Percentiles rank a stretch among this genome's conserved stretches.
phyloP scores from a whole-genome alignment of 2,797 vertebrate genomes.

The Danio aesculapii region DNA sequence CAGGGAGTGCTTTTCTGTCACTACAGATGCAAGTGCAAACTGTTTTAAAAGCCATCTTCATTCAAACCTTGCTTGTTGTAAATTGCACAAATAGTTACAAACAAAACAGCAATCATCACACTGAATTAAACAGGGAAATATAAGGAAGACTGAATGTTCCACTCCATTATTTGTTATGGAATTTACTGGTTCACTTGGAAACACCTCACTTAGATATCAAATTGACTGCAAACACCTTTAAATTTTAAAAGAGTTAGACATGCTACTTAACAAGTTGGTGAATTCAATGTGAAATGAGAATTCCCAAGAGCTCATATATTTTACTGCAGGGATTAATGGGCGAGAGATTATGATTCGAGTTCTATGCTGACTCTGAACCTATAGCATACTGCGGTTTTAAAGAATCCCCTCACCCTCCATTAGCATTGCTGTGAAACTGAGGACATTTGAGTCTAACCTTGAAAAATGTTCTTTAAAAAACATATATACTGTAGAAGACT shows the following conservation, averaged over 20 bases:
- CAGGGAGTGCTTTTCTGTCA: neutral
- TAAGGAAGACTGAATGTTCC: too few species aligned
- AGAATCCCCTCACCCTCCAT: constrained; percentile 35
- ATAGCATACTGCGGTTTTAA: constrained; percentile 39
- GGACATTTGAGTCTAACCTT: neutral
- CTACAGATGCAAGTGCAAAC: neutral
- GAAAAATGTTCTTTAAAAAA: neutral
- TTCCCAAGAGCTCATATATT: constrained; percentile 31
- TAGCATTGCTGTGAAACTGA: neutral
- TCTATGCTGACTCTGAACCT: constrained; percentile 35
- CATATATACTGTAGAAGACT: neutral
- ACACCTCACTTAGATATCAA: neutral
- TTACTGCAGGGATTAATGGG: constrained; percentile 55
- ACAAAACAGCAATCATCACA: too few species aligned
- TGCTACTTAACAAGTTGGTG: constrained; percentile 11
- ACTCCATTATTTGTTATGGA: neutral
- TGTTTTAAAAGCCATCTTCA: too few species aligned
- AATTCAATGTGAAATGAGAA: neutral
- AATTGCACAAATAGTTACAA: too few species aligned
- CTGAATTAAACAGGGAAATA: too few species aligned
- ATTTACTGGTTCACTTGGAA: neutral
- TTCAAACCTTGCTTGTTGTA: too few species aligned
- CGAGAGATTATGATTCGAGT: constrained; percentile 43
- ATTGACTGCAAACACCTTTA: neutral
- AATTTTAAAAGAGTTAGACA: neutral